Percentiles rank a stretch among this genome's conserved stretches.
These are phyloP conservation scores for Heterodera filipjevi DNA, from an alignment of 2,888 invertebrate species.

Conservation along the genomic window DNA sequence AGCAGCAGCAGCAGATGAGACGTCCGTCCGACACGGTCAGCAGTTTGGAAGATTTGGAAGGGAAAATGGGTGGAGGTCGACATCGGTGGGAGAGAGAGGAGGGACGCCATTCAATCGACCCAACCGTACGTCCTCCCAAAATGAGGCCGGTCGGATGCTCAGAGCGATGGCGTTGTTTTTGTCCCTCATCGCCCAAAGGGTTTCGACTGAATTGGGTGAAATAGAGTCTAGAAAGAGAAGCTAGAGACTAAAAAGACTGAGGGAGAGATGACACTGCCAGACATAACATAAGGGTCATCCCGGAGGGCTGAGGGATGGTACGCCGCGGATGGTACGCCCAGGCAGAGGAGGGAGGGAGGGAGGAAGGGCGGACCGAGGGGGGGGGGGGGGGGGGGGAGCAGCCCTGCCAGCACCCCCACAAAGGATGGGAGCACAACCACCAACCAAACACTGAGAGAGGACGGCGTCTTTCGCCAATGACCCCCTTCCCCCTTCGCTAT, in stretches of 20 bases:
- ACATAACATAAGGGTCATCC: conserved; percentile 14
- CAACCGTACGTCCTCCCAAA: conserved; percentile 6
- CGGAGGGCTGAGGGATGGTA: conserved; percentile 2
- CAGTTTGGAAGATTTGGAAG: background rate
- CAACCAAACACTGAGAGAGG: background rate
- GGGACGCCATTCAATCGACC: background rate
- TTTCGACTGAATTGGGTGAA: background rate
- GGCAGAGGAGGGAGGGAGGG: background rate
- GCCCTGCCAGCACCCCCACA: background rate
- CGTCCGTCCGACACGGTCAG: background rate
- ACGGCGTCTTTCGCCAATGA: background rate
- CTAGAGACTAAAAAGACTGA: background rate
- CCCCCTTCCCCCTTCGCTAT: background rate
- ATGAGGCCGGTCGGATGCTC: conserved; percentile 9
- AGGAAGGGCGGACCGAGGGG: background rate
- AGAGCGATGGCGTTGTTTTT: conserved; percentile 16
- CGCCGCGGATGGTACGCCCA: conserved; percentile 18
- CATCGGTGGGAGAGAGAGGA: background rate
- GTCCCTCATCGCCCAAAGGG: conserved; percentile 6
- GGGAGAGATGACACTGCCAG: background rate
- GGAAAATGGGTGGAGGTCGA: background rate
- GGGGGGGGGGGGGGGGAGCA: background rate
- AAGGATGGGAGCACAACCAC: background rate
- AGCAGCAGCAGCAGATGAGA: background rate
- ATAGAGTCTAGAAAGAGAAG: background rate